These are phyloP conservation scores for Alouatta palliata DNA, from an alignment of 2,113 vertebrate species.

Conservation along the genomic window DNA sequence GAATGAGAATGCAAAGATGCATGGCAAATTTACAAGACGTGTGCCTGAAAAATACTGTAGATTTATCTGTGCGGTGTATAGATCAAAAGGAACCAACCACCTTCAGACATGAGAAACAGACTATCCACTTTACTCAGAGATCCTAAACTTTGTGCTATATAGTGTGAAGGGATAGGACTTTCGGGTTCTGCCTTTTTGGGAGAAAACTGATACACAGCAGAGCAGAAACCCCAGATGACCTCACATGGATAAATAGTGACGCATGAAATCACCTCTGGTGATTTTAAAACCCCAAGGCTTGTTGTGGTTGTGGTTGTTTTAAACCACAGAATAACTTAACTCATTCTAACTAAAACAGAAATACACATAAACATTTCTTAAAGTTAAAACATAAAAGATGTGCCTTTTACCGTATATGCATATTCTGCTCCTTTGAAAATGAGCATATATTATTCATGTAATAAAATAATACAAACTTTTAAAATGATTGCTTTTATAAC, in stretches of 20 bases:
- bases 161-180: not conserved
- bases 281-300: not conserved
- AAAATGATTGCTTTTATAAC: conserved; percentile 17
- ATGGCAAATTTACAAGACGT: not conserved
- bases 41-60: not conserved
- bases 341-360: not conserved
- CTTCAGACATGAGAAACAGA: not conserved
- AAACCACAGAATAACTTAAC: not conserved
- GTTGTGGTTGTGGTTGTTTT: not conserved
- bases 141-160: not conserved
- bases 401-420: not conserved
- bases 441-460: not conserved
- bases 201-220: not conserved
- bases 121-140: not conserved
- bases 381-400: not conserved
- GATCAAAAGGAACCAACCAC: not conserved
- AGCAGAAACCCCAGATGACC: not conserved
- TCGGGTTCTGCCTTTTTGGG: not conserved
- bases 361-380: conserved; percentile 13
- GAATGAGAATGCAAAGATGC: not conserved
- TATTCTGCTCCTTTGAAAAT: conserved; percentile 5
- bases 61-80: not conserved
- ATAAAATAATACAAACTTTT: conserved; percentile 21
- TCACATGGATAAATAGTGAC: not conserved
- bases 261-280: not conserved